Conservation (phyloP, 2,113 vertebrate genomes). For the Burhinus oedicnemus region DNA sequence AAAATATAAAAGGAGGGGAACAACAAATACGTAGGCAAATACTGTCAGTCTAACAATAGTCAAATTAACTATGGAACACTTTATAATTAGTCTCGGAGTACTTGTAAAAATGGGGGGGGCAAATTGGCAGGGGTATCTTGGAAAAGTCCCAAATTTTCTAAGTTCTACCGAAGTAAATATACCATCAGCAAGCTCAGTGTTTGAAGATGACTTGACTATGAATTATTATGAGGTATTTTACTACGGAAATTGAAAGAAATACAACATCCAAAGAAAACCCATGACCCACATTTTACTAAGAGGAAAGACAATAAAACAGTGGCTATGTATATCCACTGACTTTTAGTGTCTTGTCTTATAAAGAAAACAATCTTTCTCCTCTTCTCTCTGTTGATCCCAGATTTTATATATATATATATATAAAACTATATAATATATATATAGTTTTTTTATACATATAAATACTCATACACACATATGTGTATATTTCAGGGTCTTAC, state of each 20-base stretch:
- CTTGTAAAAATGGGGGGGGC: not conserved
- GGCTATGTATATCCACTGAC: not conserved
- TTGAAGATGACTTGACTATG: not conserved
- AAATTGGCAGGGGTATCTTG: not conserved
- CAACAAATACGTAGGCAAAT: not conserved
- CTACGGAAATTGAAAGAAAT: not conserved
- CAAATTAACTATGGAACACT: not conserved
- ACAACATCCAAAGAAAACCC: not conserved
- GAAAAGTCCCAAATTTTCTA: not conserved
- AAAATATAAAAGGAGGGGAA: not conserved
- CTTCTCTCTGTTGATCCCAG: not conserved
- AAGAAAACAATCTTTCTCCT: conserved; percentile 12
- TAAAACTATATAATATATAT: not conserved
- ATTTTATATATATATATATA: not conserved
- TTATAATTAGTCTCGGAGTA: not conserved
- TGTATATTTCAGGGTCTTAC: not conserved
- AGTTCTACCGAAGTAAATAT: not conserved
- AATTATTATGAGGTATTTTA: conserved; percentile 5
- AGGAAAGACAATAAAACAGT: not conserved
- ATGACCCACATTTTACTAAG: not conserved
- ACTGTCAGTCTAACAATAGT: not conserved
- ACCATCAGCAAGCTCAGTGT: not conserved
- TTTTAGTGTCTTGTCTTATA: not conserved
- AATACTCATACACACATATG: not conserved
- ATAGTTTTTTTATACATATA: not conserved